A percentile compares a stretch with the other conserved stretches of the same genome.
These are phyloP conservation scores for Balaenoptera acutorostrata DNA, from an alignment of 2,113 vertebrate genomes.

Conservation along the genomic window DNA sequence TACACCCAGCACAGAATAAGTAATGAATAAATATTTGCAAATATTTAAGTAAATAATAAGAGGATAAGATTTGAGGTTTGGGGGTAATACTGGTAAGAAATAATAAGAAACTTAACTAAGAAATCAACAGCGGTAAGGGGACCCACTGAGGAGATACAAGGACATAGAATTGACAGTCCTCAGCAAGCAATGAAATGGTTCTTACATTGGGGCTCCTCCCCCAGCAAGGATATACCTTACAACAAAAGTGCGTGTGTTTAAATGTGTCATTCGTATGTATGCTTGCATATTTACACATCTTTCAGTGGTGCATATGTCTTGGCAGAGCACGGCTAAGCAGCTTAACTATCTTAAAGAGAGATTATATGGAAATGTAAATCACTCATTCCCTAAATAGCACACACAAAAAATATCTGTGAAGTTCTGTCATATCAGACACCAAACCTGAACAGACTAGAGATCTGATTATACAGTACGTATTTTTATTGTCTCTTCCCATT, in stretches of 20 bases:
- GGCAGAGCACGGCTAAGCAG: neutral
- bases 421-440: neutral
- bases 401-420: neutral
- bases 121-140: neutral
- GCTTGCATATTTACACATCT: neutral
- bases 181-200: neutral
- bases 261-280: neutral
- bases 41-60: neutral
- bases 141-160: neutral
- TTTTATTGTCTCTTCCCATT: neutral
- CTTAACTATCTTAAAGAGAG: neutral
- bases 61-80: neutral
- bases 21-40: neutral
- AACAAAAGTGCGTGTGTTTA: neutral
- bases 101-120: neutral
- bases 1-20: neutral
- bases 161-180: neutral
- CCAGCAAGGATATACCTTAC: neutral
- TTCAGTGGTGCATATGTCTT: neutral
- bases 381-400: neutral
- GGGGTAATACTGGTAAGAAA: neutral
- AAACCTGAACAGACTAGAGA: neutral
- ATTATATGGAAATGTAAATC: neutral
- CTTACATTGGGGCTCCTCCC: neutral
- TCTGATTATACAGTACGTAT: neutral